Base-by-base conservation (phyloP, 2,888 invertebrate genomes). In the Parnassius glacialis region DNA sequence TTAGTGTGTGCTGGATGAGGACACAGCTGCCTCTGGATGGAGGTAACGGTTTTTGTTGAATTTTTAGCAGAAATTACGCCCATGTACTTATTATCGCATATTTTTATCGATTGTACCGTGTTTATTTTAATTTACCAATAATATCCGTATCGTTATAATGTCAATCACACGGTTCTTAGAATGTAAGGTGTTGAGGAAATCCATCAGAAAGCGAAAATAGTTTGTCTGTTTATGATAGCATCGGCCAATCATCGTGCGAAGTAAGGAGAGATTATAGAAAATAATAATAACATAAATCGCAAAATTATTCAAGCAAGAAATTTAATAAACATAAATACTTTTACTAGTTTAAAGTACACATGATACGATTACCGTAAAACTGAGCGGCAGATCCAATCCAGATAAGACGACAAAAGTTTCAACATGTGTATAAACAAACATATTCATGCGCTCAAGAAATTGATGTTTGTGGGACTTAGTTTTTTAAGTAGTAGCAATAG, bases 351-450 rank as follows among this genome's bases (percentile, higher is more conserved):
- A 76, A 73, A 73, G 13, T 76, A 76, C 72, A 67, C 74, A 68
- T 74, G 70, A 75, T 73, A 75, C 83, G 78, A 86, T 86, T 84
- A 85, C 80, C 85, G 83, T 87, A 86, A 86, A 87, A 80, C 80
- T 80, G 77, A 80, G 79, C 78, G 73, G 78, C 75, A 76, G 86
- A 86, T 85, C 72, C 79, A 75, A 83, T 81, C 70, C 76, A 72
- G 87, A 87, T 87, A 82, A 75, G 75, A 77, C 75, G 80, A 85
- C 84, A 84, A 85, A 85, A 81, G 81, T 80, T 80, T 81, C 76
- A 81, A 85, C 85, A 81, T 75, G 72, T 73, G 68, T 59, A 64
- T 67, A 69, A 72, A 71, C 57, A n/a, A 67, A 48, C 25, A 64
- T 58, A 58, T 57, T 52, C n/a, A 43, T 64, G 50, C 65, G 20